Base-by-base conservation (phyloP, 1,140 invertebrate genomes). In the Belonocnema kinseyi region DNA sequence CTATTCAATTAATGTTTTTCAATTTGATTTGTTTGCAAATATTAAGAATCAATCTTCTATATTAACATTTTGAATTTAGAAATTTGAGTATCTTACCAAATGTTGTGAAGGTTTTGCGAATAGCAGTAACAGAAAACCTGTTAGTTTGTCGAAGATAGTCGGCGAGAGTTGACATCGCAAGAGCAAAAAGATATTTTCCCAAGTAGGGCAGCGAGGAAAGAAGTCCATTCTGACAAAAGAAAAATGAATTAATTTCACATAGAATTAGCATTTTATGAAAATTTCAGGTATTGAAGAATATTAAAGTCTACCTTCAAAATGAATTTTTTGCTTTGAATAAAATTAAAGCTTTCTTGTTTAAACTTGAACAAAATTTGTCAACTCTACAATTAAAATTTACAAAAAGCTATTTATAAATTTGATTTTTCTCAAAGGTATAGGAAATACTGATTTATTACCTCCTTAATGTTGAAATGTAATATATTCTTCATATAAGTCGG, bases 401-500 rank as follows among this genome's bases (percentile, higher is more conserved):
- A 33, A 33, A 33, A 33, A 33, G 26, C 26, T 33, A 33, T 33
- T 33, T 33, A 33, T 33, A 33, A 4, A 33, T 33, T 46, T 8
- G 8, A 46, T 10, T 46, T 10, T 46, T 7, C 40, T 46, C 40
- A 46, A 46, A 8, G 7, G 40, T 46, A 46, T 11, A 46, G 40
- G 7, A 46, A 46, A 46, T 46, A 46, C 1, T 46, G 7, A 10
- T 10, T 46, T 46, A 46, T 46, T 46, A 97, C 96, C 90, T 95
- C 92, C 90, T 97, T 96, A 80, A 99, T 97, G 85, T 97, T 94
- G 85, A 96, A 98, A 82, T 96, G 92, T 11, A 99, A 92, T 73
- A 99, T 96, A 85, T 96, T 94, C 85, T 97, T 96, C 94, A 99
- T 96, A 90, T 98, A 99, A 0, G 96, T 98, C 11, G 98, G 98